Evolutionary conservation across 2,797 vertebrate genomes (phyloP).

Genomic region (Acrossocheilus fasciatus): DNA sequence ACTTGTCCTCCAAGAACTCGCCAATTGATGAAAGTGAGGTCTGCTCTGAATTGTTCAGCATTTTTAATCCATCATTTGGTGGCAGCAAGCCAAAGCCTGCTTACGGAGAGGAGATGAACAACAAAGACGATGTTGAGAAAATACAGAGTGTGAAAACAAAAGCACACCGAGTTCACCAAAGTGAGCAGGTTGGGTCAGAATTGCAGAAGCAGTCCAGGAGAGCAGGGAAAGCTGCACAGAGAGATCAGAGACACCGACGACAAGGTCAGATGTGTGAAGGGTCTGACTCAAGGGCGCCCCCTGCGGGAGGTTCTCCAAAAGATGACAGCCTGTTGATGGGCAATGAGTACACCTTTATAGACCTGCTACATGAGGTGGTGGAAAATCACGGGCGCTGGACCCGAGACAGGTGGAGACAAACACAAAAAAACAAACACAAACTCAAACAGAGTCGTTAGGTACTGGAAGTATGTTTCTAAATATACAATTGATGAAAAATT

Average conservation of each 20-base stretch:
- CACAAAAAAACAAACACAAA: slow-evolving; percentile 68
- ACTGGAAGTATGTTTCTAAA: not conserved
- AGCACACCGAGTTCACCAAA: not conserved
- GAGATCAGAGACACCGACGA: slow-evolving; percentile 2
- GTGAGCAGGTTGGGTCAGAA: not conserved
- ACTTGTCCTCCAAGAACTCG: not conserved
- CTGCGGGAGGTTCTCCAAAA: slow-evolving; percentile 64
- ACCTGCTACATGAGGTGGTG: slow-evolving; percentile 83
- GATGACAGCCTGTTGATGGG: slow-evolving; percentile 69
- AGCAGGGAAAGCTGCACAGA: not conserved
- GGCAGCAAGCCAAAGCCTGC: slow-evolving; percentile 8
- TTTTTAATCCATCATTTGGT: slow-evolving; percentile 2
- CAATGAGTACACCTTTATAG: slow-evolving; percentile 74
- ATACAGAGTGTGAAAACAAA: slow-evolving; percentile 1
- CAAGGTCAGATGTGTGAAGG: slow-evolving; percentile 16
- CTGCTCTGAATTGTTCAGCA: slow-evolving; percentile 19
- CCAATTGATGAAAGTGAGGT: not conserved
- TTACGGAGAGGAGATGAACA: not conserved
- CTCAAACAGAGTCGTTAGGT: slow-evolving; percentile 54
- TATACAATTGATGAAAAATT: not conserved
- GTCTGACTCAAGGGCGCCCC: slow-evolving; percentile 50
- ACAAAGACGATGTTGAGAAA: not conserved
- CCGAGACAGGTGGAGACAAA: slow-evolving; percentile 79
- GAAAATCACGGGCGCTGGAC: slow-evolving; percentile 85
- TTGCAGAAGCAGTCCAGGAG: slow-evolving; percentile 12